Evolutionary conservation across 2,888 invertebrate species (phyloP).

Genomic region (Drosophila rellima): DNA sequence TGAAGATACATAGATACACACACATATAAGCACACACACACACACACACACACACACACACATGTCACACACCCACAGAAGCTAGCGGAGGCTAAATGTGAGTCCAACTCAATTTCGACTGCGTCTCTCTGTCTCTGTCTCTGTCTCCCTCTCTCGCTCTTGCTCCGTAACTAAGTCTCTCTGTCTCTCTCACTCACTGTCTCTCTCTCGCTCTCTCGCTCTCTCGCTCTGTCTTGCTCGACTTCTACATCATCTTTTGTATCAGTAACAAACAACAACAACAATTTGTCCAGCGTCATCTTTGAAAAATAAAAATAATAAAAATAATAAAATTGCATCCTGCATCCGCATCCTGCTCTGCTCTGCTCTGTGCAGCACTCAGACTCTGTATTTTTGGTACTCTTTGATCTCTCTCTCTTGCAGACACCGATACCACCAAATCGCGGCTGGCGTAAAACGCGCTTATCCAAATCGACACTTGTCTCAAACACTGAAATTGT

Average conservation of each 20-base stretch:
- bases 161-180: constrained; percentile 9
- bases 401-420: constrained; percentile 83
- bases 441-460: constrained; percentile 85
- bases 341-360: constrained; percentile 51
- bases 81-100: constrained; percentile 55
- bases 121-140: constrained; percentile 44
- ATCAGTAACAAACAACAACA: constrained; percentile 63
- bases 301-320: constrained; percentile 24
- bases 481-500: constrained; percentile 85
- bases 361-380: constrained; percentile 55
- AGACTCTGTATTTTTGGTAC: constrained; percentile 79
- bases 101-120: constrained; percentile 55
- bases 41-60: constrained; percentile 20
- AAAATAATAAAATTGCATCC: constrained; percentile 59
- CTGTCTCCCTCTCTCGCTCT: constrained; percentile 22
- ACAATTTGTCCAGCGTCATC: constrained; percentile 72
- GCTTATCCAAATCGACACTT: constrained; percentile 85
- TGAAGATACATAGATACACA: constrained; percentile 12
- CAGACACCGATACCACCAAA: constrained; percentile 84
- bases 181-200: constrained; percentile 14
- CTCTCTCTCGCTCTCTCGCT: constrained; percentile 26
- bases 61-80: constrained; percentile 29
- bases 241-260: constrained; percentile 60
- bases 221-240: constrained; percentile 48
- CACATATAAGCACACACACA: constrained; percentile 1